Evolutionary conservation across 2,113 vertebrate genomes (phyloP), one percentile per base, ranked within the genome.

Genomic region (Myrmecophaga tridactyla): DNA sequence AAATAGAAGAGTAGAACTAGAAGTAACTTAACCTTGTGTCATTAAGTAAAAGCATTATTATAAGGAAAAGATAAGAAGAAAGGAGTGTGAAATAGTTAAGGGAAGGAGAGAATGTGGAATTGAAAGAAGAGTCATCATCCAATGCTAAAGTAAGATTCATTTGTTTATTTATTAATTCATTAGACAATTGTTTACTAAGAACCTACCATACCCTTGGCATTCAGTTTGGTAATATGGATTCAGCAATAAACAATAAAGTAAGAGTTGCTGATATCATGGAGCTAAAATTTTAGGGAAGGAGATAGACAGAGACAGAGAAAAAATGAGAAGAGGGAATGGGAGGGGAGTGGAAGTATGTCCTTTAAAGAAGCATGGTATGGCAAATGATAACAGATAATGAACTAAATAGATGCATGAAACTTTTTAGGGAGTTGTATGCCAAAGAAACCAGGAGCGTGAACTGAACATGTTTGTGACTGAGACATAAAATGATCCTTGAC

Each of bases 141-240:
- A 85, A 72, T 60, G 9, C 14, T 93, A 39, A 94, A 25, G 27
- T 41, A 94, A 88, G 7, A 0, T 56, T 90, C 15, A 41, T 90
- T 83, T 92, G 0, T 92, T 90, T 92, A 87, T 48, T 78, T 12
- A 82, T 36, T 95, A n/a, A n/a, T n/a, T n/a, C 6, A 43, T 39
- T 70, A 62, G 76, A 70, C 46, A 89, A 20, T 23, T 48, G 48
- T 70, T 77, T 67, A 15, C 46, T 73, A 5, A 90, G 2, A 46
- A 43, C 15, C 31, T n/a, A 27, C n/a, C n/a, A n/a, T n/a, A 72
- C 4, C 3, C 20, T 9, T 20, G 17, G 23, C 27, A 39, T 46
- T 85, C 53, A 88, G 31, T 29, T 65, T 94, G 9, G 9, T 86
- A 23, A 82, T 48, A 46, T 34, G 36, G 14, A 63, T 58, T 31